Percentiles rank a stretch among this genome's conserved stretches.
Evolutionary conservation across 2,113 vertebrate species (phyloP).

Genomic region (Parotia lawesii): DNA sequence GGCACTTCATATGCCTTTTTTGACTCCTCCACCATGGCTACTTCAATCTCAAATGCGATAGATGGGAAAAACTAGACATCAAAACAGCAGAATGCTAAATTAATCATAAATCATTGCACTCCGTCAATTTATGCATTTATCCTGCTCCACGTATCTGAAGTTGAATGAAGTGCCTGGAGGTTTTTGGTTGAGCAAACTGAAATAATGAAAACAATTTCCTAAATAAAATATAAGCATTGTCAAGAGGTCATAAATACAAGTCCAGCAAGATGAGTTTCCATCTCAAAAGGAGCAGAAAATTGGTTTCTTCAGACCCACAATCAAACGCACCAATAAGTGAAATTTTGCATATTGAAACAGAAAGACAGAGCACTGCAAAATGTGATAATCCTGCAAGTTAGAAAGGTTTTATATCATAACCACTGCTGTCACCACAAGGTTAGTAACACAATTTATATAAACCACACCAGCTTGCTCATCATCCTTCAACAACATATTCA

Average conservation of each 20-base stretch:
- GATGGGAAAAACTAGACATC: neutral
- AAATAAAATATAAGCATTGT: constrained; percentile 41
- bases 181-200: constrained; percentile 39
- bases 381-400: neutral
- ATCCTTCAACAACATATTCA: neutral
- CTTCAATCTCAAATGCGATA: neutral
- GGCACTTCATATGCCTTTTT: neutral
- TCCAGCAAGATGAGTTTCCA: constrained; percentile 36
- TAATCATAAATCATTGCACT: neutral
- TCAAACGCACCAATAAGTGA: neutral
- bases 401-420: constrained; percentile 19
- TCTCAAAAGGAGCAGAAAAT: constrained; percentile 48
- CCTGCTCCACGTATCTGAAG: neutral
- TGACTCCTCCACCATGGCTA: neutral
- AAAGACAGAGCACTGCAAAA: neutral
- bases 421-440: neutral
- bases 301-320: constrained; percentile 23
- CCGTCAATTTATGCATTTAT: constrained; percentile 6
- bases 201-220: constrained; percentile 46
- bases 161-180: neutral
- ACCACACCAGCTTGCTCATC: neutral
- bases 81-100: neutral
- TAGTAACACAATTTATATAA: neutral
- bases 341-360: neutral
- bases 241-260: constrained; percentile 37